Conservation (phyloP, 2,888 invertebrate genomes). For the Andrena dorsata region DNA sequence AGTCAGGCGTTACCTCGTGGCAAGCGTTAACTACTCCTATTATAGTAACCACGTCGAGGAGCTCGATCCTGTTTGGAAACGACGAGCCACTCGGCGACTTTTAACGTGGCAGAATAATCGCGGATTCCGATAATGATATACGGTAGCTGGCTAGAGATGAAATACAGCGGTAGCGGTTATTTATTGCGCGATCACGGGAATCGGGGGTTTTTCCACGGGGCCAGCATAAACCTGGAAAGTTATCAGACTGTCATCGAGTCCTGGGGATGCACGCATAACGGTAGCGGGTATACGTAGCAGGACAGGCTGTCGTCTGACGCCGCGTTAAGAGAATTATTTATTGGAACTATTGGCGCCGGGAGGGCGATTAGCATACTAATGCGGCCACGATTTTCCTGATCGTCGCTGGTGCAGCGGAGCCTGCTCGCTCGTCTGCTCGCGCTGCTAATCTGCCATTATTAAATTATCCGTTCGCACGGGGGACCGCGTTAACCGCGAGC, state of each 20-base stretch:
- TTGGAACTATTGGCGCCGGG: conserved; percentile 71
- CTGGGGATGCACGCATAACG: conserved; percentile 53
- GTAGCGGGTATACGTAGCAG: conserved; percentile 38
- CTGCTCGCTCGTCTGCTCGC: conserved; percentile 16
- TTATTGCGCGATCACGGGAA: conserved; percentile 39
- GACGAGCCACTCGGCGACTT: conserved; percentile 7
- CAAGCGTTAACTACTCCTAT: conserved; percentile 22
- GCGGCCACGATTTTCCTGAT: conserved; percentile 47
- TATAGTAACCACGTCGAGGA: conserved; percentile 5
- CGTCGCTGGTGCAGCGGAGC: conserved; percentile 25
- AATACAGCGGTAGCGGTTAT: conserved; percentile 35
- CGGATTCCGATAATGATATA: conserved; percentile 48
- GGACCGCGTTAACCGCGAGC: conserved; percentile 68
- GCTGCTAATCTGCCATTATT: conserved; percentile 77
- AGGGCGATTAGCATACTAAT: conserved; percentile 77
- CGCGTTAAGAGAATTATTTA: conserved; percentile 76
- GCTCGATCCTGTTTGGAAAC: background rate
- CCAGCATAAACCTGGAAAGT: conserved; percentile 34
- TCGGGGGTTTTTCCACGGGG: background rate
- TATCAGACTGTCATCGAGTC: conserved; percentile 42
- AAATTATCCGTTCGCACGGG: conserved; percentile 75
- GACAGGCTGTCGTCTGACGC: conserved; percentile 48
- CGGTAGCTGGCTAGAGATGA: conserved; percentile 24
- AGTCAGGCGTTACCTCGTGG: background rate
- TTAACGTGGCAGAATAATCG: conserved; percentile 43